These are phyloP conservation scores for Vidua chalybeata DNA, from an alignment of 2,113 vertebrate species.

Conservation along the genomic window DNA sequence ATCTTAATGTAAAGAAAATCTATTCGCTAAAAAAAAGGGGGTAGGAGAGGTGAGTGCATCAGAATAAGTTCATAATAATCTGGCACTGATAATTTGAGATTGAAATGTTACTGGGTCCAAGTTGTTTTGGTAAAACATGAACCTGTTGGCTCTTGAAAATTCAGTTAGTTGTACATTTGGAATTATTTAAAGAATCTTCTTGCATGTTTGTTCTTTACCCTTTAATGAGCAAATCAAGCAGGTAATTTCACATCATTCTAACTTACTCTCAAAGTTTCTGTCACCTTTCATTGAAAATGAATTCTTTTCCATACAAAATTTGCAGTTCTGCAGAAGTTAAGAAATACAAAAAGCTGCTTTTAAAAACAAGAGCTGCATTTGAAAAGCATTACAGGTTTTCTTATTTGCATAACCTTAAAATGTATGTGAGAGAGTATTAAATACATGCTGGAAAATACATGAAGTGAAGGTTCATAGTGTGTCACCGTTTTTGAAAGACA, in stretches of 20 bases:
- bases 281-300: not conserved
- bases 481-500: not conserved
- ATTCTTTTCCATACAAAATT: not conserved
- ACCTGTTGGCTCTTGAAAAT: not conserved
- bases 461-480: not conserved
- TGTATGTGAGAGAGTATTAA: slow-evolving; percentile 21
- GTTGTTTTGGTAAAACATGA: not conserved
- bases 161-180: not conserved
- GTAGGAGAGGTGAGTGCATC: not conserved
- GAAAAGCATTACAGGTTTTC: not conserved
- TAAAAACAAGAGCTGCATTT: not conserved
- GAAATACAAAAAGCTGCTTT: not conserved
- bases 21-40: not conserved
- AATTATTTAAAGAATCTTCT: not conserved
- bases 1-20: not conserved
- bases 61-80: not conserved
- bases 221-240: not conserved
- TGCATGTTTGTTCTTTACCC: not conserved
- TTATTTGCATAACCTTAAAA: slow-evolving; percentile 27
- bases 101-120: not conserved
- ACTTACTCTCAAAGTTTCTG: not conserved
- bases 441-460: not conserved
- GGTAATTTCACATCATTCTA: not conserved
- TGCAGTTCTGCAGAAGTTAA: not conserved
- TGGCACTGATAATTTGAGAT: not conserved